phyloP scores from a whole-genome alignment of 2,113 vertebrate genomes.

The Pseudorectes ferrugineus region DNA sequence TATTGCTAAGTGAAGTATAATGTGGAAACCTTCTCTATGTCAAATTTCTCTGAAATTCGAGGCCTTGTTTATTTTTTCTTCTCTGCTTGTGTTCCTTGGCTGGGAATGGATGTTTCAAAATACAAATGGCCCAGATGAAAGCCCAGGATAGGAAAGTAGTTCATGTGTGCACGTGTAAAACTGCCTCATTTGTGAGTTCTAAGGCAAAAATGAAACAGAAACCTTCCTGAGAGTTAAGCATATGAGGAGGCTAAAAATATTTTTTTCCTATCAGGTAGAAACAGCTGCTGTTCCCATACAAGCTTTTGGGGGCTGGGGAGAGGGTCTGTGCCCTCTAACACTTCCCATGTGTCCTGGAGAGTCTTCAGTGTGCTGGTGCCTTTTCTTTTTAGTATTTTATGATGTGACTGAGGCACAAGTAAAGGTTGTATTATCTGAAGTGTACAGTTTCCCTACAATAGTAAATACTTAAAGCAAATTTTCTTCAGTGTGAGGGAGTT shows the following conservation, averaged over 20 bases:
- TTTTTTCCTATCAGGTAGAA: not conserved
- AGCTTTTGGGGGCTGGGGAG: not conserved
- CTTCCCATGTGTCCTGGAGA: not conserved
- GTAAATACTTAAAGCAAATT: not conserved
- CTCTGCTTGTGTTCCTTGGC: not conserved
- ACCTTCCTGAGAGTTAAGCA: not conserved
- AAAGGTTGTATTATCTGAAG: not conserved
- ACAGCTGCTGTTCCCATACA: not conserved
- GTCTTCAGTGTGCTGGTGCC: not conserved
- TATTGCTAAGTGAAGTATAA: not conserved
- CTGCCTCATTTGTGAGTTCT: not conserved
- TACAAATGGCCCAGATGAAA: not conserved
- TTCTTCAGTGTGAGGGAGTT: not conserved
- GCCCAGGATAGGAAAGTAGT: not conserved
- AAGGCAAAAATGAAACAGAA: not conserved
- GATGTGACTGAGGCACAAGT: not conserved
- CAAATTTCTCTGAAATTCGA: not conserved
- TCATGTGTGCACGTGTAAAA: not conserved
- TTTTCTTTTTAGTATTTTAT: not conserved
- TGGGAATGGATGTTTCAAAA: not conserved
- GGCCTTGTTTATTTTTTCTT: not conserved
- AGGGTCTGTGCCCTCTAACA: not conserved
- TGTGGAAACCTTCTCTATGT: not conserved
- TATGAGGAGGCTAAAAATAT: not conserved
- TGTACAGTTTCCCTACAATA: not conserved